Evolutionary conservation across 2,888 invertebrate species (phyloP).

Genomic region (Sinodicranocentrus sp.): DNA sequence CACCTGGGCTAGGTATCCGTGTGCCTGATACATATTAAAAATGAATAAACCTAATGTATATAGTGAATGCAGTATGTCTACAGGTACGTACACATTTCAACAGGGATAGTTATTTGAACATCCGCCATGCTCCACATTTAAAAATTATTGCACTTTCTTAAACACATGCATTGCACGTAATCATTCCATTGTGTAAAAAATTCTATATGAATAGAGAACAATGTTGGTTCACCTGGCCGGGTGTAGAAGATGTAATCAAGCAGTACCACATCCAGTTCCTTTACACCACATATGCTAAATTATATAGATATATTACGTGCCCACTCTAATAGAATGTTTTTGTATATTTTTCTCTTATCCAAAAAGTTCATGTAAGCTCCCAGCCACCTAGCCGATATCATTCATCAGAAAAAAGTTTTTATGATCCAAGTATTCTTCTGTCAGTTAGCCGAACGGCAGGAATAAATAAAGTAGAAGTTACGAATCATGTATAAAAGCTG

Average conservation of each 20-base stretch:
- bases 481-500: neutral
- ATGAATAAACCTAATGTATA: neutral
- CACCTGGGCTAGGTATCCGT: constrained; percentile 7
- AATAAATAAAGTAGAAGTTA: neutral
- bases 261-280: too few relatives aligned
- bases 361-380: too few relatives aligned
- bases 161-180: constrained; percentile 7
- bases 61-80: too few relatives aligned
- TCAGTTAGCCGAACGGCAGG: neutral
- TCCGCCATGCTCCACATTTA: constrained; percentile 1
- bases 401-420: neutral
- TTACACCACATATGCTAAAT: too few relatives aligned
- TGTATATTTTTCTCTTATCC: too few relatives aligned
- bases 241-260: neutral
- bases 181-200: constrained; percentile 22
- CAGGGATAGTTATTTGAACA: neutral
- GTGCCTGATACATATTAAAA: neutral
- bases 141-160: constrained; percentile 41
- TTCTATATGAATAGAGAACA: constrained; percentile 9
- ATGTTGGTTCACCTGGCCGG: neutral
- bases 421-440: constrained; percentile 8
- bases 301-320: too few relatives aligned
- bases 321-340: too few relatives aligned
- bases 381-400: neutral
- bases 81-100: neutral